Conservation (phyloP, 30 jellyfish, hydroid and myxozoan species). For the Turritopsis dohrnii region DNA sequence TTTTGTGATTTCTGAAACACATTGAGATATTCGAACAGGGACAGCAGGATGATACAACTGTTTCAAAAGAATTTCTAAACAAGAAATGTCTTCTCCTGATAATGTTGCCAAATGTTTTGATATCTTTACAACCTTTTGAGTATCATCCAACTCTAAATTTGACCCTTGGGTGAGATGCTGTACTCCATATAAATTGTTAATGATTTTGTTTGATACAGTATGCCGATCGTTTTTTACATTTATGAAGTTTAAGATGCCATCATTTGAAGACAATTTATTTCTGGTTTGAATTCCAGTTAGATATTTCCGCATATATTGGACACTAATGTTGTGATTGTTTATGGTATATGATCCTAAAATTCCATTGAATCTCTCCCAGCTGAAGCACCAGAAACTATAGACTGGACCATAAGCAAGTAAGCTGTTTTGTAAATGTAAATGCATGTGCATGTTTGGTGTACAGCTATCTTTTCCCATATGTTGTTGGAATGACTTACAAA, state of each 20-base stretch:
- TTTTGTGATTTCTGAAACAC: too few species aligned
- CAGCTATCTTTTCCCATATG: neutral
- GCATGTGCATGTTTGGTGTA: neutral
- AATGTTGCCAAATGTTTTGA: neutral
- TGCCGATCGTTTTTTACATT: neutral
- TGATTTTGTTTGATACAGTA: neutral
- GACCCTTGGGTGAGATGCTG: neutral
- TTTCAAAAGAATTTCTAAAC: neutral
- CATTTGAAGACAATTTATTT: neutral
- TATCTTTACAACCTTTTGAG: neutral
- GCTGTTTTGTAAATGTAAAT: neutral
- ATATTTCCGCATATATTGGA: neutral
- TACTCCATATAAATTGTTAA: neutral
- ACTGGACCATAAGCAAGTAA: too few species aligned
- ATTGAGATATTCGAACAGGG: too few species aligned
- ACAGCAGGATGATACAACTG: neutral
- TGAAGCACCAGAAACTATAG: neutral
- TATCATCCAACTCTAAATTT: neutral
- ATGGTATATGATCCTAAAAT: neutral
- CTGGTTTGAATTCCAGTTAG: neutral
- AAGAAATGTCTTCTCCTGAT: neutral
- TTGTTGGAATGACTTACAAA: too few species aligned
- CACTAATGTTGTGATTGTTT: neutral
- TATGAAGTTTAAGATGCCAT: neutral
- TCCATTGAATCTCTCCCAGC: neutral